Conservation (phyloP, 2,888 invertebrate genomes). For the Megastigmus dorsalis region DNA sequence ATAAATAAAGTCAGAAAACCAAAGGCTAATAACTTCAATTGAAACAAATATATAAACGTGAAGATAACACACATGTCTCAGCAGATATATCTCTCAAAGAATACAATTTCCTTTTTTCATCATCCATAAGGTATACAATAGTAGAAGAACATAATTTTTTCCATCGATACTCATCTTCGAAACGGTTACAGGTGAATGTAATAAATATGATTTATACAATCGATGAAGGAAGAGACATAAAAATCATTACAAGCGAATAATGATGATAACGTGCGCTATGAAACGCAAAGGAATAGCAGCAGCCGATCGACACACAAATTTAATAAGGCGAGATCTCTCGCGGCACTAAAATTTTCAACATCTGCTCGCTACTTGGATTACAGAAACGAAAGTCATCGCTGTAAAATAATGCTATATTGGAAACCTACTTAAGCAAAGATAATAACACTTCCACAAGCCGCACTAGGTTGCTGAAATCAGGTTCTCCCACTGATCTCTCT, state of each 20-base stretch:
- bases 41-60: too few relatives aligned
- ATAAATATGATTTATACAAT: neutral
- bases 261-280: neutral
- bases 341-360: constrained; percentile 32
- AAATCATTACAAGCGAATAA: neutral
- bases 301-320: neutral
- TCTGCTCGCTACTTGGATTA: neutral
- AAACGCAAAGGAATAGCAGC: constrained; percentile 4
- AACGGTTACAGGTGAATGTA: too few relatives aligned
- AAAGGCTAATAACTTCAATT: too few relatives aligned
- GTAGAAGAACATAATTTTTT: too few relatives aligned
- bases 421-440: constrained; percentile 39
- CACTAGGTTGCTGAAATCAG: constrained; percentile 44
- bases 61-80: too few relatives aligned
- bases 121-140: too few relatives aligned
- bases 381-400: constrained; percentile 43
- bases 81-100: too few relatives aligned
- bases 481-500: constrained; percentile 50
- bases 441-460: constrained; percentile 32
- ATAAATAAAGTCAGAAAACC: too few relatives aligned
- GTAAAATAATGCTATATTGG: constrained; percentile 32
- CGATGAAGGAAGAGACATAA: neutral
- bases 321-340: constrained; percentile 9
- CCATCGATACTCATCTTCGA: too few relatives aligned
- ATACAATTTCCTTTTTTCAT: too few relatives aligned